These are phyloP conservation scores for Amiota minor DNA, from an alignment of 2,888 invertebrate genomes.

Conservation along the genomic window DNA sequence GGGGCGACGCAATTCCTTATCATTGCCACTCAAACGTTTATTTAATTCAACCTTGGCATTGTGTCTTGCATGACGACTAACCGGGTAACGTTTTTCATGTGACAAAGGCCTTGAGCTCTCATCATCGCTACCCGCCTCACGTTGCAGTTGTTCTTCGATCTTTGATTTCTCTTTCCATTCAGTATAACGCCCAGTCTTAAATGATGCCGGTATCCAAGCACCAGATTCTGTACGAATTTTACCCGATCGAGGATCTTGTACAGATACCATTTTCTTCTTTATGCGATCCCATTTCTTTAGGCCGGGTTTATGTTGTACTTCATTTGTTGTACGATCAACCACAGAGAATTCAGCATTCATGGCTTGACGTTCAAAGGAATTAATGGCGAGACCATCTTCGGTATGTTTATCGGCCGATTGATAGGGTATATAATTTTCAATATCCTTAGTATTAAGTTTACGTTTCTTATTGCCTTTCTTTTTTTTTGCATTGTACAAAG, in stretches of 20 bases:
- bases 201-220: slow-evolving; percentile 93
- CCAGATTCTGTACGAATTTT: slow-evolving; percentile 97
- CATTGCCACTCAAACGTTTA: slow-evolving; percentile 72
- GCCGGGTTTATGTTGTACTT: slow-evolving; percentile 77
- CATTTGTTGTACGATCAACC: slow-evolving; percentile 81
- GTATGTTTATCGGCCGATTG: slow-evolving; percentile 88
- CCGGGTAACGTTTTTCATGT: slow-evolving; percentile 70
- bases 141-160: slow-evolving; percentile 71
- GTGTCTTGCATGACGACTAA: slow-evolving; percentile 85
- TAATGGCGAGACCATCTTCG: slow-evolving; percentile 80
- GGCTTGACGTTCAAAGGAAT: slow-evolving; percentile 88
- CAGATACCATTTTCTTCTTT: slow-evolving; percentile 93
- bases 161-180: slow-evolving; percentile 87
- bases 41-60: slow-evolving; percentile 82
- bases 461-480: slow-evolving; percentile 74
- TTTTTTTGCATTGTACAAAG: slow-evolving; percentile 76
- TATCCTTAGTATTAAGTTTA: slow-evolving; percentile 76
- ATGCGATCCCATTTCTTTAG: slow-evolving; percentile 93
- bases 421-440: slow-evolving; percentile 91
- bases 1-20: slow-evolving; percentile 80
- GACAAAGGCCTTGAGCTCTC: slow-evolving; percentile 61
- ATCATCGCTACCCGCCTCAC: slow-evolving; percentile 67
- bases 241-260: slow-evolving; percentile 76
- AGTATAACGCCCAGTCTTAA: slow-evolving; percentile 91
- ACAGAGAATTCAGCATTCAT: slow-evolving; percentile 87